These are phyloP conservation scores for Diogma glabrata DNA, from an alignment of 2,888 invertebrate genomes.

Conservation along the genomic window DNA sequence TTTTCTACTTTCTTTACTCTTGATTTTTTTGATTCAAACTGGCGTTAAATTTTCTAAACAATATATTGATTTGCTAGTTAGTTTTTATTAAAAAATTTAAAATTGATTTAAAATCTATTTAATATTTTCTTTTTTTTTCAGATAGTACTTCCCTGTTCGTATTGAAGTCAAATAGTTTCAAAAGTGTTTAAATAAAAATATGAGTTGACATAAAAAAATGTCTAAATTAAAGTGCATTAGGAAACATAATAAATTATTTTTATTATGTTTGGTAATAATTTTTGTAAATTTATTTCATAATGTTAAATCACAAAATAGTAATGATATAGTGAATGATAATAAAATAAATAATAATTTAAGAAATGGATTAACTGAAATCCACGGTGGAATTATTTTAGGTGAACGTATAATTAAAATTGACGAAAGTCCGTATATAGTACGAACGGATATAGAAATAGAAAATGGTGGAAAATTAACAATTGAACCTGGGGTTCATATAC, in stretches of 20 bases:
- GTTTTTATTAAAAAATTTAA: too few relatives aligned
- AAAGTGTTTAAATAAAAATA: too few relatives aligned
- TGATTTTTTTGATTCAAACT: too few relatives aligned
- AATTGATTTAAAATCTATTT: too few relatives aligned
- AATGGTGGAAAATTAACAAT: constrained; percentile 68
- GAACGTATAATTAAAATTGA: constrained; percentile 30
- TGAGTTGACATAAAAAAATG: too few relatives aligned
- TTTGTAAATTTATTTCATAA: constrained; percentile 7
- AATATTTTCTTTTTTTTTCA: too few relatives aligned
- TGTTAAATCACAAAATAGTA: background rate
- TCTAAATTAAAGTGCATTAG: constrained; percentile 8
- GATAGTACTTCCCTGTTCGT: too few relatives aligned
- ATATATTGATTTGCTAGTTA: too few relatives aligned
- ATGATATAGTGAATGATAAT: constrained; percentile 1
- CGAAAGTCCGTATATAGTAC: constrained; percentile 62
- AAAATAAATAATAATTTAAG: background rate
- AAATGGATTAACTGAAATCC: constrained; percentile 26
- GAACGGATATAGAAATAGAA: constrained; percentile 70
- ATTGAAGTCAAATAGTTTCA: too few relatives aligned
- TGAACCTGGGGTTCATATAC: constrained; percentile 80
- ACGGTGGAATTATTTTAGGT: constrained; percentile 31
- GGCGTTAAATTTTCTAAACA: too few relatives aligned
- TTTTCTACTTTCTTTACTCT: too few relatives aligned
- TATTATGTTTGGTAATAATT: background rate
- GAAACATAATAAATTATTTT: background rate